Evolutionary conservation across 2,797 vertebrate genomes (phyloP), one percentile per base, ranked within the genome.

Genomic region (Manis javanica): DNA sequence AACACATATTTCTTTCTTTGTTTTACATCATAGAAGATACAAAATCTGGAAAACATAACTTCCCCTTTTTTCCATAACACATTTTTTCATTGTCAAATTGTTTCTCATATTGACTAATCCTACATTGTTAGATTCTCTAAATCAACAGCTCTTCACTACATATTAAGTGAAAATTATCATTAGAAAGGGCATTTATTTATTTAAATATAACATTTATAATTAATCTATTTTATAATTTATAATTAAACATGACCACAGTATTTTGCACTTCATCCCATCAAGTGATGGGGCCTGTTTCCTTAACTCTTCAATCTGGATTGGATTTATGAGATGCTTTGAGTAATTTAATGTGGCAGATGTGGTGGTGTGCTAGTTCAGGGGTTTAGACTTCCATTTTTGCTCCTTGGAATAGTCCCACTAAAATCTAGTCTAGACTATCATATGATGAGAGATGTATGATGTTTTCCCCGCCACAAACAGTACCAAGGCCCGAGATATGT

Each of bases 151-250:
- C 92, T 85, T 59, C 75, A 37, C 13, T 87, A 57, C 39, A 79
- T 53, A 87, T 31, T 34, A 96, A 64, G 24, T 78, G 91, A 85
- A 93, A 74, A 46, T 21, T 86, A 74, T 90, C 75, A 77, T 10
- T 61, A 87, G 66, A 51, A 93, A 90, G n/a, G 18, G 90, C 68
- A 83, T 63, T 89, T 42, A 23, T 49, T 46, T 46, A 37, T 75
- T 61, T 93, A 94, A 64, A 86, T 81, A 75, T 63, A 90, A 37
- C 39, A 84, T 72, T 53, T 75, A 18, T 55, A 86, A 81, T 74
- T 46, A 78, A 46, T 46, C 46, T 46, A 11, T 46, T 55, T 26
- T 75, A 19, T 84, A 21, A 37, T 9, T 59, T 1, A 57, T 53
- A 23, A 42, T 21, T 64, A 88, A 93, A 49, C 26, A 18, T 24